Conservation (phyloP, 2,113 vertebrate species). For the Spea multiplicata region DNA sequence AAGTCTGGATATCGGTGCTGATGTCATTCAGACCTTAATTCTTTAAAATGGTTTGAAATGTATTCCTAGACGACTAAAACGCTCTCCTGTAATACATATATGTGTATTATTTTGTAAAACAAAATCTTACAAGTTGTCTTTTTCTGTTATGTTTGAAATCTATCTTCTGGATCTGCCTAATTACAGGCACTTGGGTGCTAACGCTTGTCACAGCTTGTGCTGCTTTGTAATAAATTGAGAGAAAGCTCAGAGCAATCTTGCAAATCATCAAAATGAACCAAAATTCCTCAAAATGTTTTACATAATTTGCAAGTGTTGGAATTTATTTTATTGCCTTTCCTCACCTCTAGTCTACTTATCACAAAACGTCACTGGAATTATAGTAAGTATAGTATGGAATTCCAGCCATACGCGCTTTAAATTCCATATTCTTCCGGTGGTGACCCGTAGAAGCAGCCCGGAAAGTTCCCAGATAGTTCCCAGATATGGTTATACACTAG, state of each 20-base stretch:
- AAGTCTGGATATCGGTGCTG: too few species aligned
- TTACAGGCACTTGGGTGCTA: neutral
- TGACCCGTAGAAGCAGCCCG: too few species aligned
- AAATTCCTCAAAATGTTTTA: conserved; percentile 26
- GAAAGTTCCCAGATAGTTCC: too few species aligned
- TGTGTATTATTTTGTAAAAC: neutral
- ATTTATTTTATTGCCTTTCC: neutral
- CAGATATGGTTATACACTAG: too few species aligned
- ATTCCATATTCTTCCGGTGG: too few species aligned
- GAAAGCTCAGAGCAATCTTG: neutral
- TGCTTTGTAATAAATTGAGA: neutral
- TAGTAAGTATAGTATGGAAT: too few species aligned
- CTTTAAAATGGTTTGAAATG: too few species aligned
- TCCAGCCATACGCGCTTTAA: too few species aligned
- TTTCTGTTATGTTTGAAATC: neutral
- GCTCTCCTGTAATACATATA: neutral
- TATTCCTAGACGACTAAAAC: neutral
- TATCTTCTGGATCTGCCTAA: conserved; percentile 3
- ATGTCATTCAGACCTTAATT: too few species aligned
- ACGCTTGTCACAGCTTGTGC: conserved; percentile 1
- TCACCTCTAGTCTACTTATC: too few species aligned
- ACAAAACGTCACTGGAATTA: too few species aligned
- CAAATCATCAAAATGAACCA: conserved; percentile 17
- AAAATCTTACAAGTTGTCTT: neutral
- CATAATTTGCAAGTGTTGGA: conserved; percentile 17